Conservation (phyloP, 1,140 invertebrate genomes). For the Octopus bimaculoides region DNA sequence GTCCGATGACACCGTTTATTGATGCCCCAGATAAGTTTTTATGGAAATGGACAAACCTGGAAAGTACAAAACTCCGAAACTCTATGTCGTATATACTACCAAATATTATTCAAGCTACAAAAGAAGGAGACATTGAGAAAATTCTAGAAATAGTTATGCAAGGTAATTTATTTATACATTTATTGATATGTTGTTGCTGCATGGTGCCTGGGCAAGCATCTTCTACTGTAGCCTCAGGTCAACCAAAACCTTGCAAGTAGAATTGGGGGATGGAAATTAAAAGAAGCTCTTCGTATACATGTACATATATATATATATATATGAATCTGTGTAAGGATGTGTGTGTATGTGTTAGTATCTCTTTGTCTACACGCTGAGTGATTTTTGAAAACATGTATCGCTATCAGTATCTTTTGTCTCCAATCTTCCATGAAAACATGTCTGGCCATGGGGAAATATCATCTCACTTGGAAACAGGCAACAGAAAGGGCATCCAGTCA, state of each 20-base stretch:
- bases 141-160: slow-evolving; percentile 40
- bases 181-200: no score
- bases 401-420: neutral
- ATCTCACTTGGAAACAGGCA: no score
- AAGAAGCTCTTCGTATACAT: neutral
- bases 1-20: slow-evolving; percentile 57
- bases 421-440: no score
- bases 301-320: neutral
- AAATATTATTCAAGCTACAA: slow-evolving; percentile 47
- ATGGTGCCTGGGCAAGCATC: no score
- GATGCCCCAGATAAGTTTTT: slow-evolving; percentile 57
- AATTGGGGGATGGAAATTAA: no score
- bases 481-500: no score
- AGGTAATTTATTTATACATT: slow-evolving; percentile 30
- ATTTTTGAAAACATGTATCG: neutral
- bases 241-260: no score
- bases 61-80: slow-evolving; percentile 40
- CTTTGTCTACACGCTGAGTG: neutral
- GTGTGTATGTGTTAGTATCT: neutral
- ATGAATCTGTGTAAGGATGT: neutral
- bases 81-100: slow-evolving; percentile 45
- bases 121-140: slow-evolving; percentile 44
- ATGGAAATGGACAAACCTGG: slow-evolving; percentile 56
- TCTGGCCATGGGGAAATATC: no score
- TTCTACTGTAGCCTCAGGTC: no score